A percentile compares a stretch with the other conserved stretches of the same genome.
Conservation (phyloP, 2,113 vertebrate species). For the Chaetura pelagica region DNA sequence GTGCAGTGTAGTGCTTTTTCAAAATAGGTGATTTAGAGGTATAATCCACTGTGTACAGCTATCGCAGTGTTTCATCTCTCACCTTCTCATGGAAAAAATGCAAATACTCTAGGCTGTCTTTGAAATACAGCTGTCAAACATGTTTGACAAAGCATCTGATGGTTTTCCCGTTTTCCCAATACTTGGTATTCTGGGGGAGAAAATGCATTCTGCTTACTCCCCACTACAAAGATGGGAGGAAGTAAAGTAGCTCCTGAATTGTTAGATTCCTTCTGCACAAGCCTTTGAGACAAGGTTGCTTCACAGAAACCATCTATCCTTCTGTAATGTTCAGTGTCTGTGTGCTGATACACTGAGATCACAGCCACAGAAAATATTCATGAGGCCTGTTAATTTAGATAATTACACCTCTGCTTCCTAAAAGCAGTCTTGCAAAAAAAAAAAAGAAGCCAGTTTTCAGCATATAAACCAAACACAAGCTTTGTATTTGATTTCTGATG, state of each 20-base stretch:
- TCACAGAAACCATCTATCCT: background rate
- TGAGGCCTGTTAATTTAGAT: background rate
- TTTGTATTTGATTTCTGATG: background rate
- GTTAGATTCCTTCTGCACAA: background rate
- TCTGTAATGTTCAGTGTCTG: background rate
- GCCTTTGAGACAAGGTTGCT: background rate
- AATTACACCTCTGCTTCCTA: background rate
- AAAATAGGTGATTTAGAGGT: background rate
- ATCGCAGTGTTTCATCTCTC: background rate
- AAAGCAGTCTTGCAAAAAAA: background rate
- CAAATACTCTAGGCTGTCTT: background rate
- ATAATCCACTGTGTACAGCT: background rate
- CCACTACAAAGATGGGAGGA: background rate
- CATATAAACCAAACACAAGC: background rate
- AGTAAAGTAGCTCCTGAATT: background rate
- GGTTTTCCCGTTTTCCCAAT: background rate
- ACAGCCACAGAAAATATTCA: background rate
- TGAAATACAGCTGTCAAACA: background rate
- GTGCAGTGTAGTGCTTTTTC: background rate
- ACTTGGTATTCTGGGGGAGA: background rate
- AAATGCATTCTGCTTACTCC: background rate
- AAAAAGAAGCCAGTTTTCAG: background rate
- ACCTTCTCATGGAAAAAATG: background rate
- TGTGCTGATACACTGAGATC: background rate
- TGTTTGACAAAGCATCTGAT: background rate